phyloP scores from a whole-genome alignment of 2,888 invertebrate species.

The Corbicula japonica region DNA sequence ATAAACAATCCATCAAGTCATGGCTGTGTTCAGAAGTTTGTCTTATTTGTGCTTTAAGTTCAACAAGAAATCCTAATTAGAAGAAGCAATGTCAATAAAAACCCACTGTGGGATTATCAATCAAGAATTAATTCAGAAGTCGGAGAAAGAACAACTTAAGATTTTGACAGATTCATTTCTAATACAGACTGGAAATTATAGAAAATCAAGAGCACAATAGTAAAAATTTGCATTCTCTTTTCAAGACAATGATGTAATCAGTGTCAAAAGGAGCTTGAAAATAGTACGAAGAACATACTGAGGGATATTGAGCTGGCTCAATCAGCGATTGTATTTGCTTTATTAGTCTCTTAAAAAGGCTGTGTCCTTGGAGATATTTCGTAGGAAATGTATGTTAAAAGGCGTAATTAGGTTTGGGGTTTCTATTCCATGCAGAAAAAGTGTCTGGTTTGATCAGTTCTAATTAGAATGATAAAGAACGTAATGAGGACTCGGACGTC shows the following conservation, averaged over 20 bases:
- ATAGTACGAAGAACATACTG: conserved; percentile 29
- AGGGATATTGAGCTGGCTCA: conserved; percentile 30
- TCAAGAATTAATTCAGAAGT: conserved; percentile 64
- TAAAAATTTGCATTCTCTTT: conserved; percentile 60
- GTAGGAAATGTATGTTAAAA: conserved; percentile 69
- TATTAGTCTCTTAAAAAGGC: conserved; percentile 64
- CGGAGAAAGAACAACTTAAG: conserved; percentile 53
- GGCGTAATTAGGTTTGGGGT: conserved; percentile 66
- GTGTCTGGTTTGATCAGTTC: conserved; percentile 63
- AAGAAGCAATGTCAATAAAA: conserved; percentile 58
- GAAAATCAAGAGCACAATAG: conserved; percentile 46
- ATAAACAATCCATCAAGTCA: conserved; percentile 34
- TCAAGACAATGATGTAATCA: conserved; percentile 69
- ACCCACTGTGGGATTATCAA: conserved; percentile 62
- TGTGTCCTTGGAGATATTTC: conserved; percentile 50
- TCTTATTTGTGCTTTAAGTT: conserved; percentile 42
- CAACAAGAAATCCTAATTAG: conserved; percentile 63
- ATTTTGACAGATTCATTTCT: conserved; percentile 57
- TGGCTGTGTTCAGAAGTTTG: conserved; percentile 20
- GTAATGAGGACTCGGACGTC: conserved; percentile 46
- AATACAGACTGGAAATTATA: conserved; percentile 42
- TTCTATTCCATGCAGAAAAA: conserved; percentile 62
- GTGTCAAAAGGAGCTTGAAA: conserved; percentile 60
- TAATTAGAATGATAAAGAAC: conserved; percentile 70
- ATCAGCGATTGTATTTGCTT: conserved; percentile 56